These are phyloP conservation scores for Sebastes miniatus DNA, from an alignment of 2,797 vertebrate species.

Conservation along the genomic window DNA sequence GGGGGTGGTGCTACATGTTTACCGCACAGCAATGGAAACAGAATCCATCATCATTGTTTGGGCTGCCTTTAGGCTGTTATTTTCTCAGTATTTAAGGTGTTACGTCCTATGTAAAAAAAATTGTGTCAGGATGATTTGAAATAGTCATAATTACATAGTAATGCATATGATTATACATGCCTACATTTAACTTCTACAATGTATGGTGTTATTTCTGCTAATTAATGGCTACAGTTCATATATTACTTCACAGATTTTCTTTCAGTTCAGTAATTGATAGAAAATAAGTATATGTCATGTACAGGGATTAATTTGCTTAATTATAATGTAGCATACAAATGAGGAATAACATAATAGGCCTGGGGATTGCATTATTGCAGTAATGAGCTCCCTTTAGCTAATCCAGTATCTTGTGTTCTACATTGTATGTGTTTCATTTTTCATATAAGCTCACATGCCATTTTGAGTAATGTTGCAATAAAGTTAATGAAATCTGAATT, in stretches of 20 bases:
- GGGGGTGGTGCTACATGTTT: slow-evolving; percentile 31
- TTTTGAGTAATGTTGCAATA: background rate
- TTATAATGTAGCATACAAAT: background rate
- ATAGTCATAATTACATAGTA: background rate
- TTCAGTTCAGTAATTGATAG: background rate
- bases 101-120: background rate
- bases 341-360: background rate
- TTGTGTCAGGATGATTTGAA: background rate
- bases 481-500: background rate
- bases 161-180: background rate
- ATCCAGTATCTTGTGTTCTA: background rate
- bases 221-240: background rate
- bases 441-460: background rate
- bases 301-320: background rate
- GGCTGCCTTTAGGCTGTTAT: background rate
- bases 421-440: background rate
- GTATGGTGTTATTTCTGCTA: background rate
- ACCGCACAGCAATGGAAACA: slow-evolving; percentile 37
- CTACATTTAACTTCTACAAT: background rate
- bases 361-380: background rate
- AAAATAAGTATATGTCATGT: background rate
- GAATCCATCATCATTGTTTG: slow-evolving; percentile 45
- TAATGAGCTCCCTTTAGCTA: background rate
- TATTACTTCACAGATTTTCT: background rate
- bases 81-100: background rate